Conservation (phyloP, 2,888 invertebrate genomes). For the Metellina segmentata region DNA sequence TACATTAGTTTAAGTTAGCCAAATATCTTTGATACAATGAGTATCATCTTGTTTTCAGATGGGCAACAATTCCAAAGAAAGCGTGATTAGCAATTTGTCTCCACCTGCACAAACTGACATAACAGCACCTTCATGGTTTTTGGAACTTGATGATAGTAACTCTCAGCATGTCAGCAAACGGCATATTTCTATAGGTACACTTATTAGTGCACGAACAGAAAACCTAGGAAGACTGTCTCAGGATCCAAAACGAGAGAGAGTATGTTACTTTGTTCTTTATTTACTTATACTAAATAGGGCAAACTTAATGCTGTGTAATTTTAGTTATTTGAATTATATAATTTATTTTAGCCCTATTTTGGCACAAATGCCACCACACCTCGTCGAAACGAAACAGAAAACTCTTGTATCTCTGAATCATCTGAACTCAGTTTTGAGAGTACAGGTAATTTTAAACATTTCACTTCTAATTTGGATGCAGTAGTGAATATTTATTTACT, state of each 20-base stretch:
- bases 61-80: conserved; percentile 21
- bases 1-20: too few relatives aligned
- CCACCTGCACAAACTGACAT: conserved; percentile 21
- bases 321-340: not conserved
- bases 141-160: not conserved
- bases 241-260: conserved; percentile 57
- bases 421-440: not conserved
- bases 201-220: conserved; percentile 61
- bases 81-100: conserved; percentile 24
- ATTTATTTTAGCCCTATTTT: conserved; percentile 63
- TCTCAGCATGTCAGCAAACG: not conserved
- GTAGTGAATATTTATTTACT: too few relatives aligned
- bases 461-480: too few relatives aligned
- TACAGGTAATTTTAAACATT: too few relatives aligned
- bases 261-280: not conserved
- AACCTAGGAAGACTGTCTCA: conserved; percentile 54
- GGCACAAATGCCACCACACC: conserved; percentile 53
- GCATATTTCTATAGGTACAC: conserved; percentile 59
- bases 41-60: conserved; percentile 11
- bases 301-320: not conserved
- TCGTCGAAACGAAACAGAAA: not conserved
- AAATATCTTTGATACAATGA: too few relatives aligned
- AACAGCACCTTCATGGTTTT: conserved; percentile 45
- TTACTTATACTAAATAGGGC: not conserved
- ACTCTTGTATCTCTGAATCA: not conserved